Base-by-base conservation (phyloP, 2,113 vertebrate genomes). In the Tychaedon coryphoeus region DNA sequence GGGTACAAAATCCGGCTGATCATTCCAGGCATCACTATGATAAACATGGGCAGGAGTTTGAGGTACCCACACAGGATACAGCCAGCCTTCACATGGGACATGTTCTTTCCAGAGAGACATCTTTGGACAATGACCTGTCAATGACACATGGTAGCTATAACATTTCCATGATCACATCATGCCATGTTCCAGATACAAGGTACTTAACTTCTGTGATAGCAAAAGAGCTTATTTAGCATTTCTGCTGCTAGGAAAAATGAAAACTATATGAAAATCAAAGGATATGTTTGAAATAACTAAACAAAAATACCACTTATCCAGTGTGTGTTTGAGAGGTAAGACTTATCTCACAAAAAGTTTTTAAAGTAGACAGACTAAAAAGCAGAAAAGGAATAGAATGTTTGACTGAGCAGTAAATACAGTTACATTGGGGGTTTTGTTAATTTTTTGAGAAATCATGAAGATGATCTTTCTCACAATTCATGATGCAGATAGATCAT, bases 1-100 rank as follows among this genome's bases (percentile, higher is more conserved):
- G 99, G 14, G 58, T 99, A 99, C 28, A 99, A 92, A 79, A 99
- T 99, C 19, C 99, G 97, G 96, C 99, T 99, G 96, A 99, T 98
- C 99, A 99, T 99, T 5, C 99, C 99, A 0, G 99, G 98, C 97
- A 99, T 99, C 82, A 99, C 99, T 94, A 99, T 99, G 72, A 99
- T 98, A 79, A 99, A 99, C 99, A 99, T 99, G 56, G 99, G 99
- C 86, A 99, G 79, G 47, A 99, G 97, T 94, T 99, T 99, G 86
- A 99, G 93, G 97, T 99, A 99, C 3, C 99, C 99, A 54, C 99
- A 99, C 86, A 99, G 5, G 92, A 98, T 86, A 57, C 99, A 99
- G 36, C 99, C 99, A 1, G 97, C 99, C 96, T 99, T 99, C 62
- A 99, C 99, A 0, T 99, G 99, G n/a, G 99, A 99, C 97, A 99